Evolutionary conservation across 2,797 vertebrate species (phyloP).

Genomic region (Brachyrhaphis roseni): DNA sequence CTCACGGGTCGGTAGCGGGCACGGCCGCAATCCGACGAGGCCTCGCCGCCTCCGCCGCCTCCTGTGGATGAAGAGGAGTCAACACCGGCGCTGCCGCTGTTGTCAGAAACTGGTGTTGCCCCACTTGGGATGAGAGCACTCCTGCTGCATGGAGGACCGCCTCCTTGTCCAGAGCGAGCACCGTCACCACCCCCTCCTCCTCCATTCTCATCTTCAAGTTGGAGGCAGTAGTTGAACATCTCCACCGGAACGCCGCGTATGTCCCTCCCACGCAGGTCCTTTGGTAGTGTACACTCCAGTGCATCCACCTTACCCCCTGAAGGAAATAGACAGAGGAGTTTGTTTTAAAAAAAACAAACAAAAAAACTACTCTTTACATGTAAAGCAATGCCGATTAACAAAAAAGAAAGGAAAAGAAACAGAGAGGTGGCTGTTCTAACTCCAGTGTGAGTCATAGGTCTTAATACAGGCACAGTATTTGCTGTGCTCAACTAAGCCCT

Average conservation of each 20-base stretch:
- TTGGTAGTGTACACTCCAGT: slow-evolving; percentile 94
- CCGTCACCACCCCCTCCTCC: slow-evolving; percentile 75
- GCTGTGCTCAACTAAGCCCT: slow-evolving; percentile 54
- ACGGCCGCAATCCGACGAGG: slow-evolving; percentile 89
- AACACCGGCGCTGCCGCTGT: slow-evolving; percentile 45
- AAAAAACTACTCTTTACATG: slow-evolving; percentile 36
- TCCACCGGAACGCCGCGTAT: slow-evolving; percentile 95
- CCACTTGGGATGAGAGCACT: slow-evolving; percentile 60
- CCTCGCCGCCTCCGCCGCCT: slow-evolving; percentile 63
- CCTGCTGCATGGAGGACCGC: slow-evolving; percentile 78
- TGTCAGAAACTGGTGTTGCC: slow-evolving; percentile 62
- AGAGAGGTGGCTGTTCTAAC: slow-evolving; percentile 55
- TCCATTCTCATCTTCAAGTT: slow-evolving; percentile 92
- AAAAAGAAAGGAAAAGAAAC: slow-evolving; percentile 29
- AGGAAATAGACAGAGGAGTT: slow-evolving; percentile 51
- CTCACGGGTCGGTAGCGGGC: slow-evolving; percentile 91
- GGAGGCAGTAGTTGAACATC: slow-evolving; percentile 99
- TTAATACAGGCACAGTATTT: slow-evolving; percentile 56
- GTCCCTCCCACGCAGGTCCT: slow-evolving; percentile 96
- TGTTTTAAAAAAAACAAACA: slow-evolving; percentile 24
- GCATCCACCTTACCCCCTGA: slow-evolving; percentile 88
- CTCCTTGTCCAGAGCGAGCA: slow-evolving; percentile 74
- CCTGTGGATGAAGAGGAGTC: slow-evolving; percentile 53
- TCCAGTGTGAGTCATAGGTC: slow-evolving; percentile 72
- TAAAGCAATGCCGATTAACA: slow-evolving; percentile 62